phyloP scores from a whole-genome alignment of 2,113 vertebrate genomes.

The Lepus timidus region DNA sequence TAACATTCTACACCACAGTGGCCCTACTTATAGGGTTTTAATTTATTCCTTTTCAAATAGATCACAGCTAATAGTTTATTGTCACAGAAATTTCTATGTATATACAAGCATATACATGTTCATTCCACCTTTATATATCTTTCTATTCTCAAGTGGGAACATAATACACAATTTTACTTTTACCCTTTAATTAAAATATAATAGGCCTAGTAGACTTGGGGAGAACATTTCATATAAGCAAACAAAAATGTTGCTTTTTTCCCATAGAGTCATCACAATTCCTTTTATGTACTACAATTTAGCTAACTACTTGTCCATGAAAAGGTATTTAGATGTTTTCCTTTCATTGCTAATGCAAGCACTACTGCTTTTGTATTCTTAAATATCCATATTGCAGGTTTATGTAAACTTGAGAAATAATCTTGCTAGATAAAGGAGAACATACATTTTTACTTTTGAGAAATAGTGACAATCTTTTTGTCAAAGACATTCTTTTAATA shows the following conservation, averaged over 20 bases:
- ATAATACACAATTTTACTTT: background rate
- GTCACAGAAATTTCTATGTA: background rate
- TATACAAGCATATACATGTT: background rate
- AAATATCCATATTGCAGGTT: background rate
- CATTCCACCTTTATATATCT: background rate
- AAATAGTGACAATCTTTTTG: background rate
- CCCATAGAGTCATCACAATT: background rate
- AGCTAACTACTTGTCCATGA: background rate
- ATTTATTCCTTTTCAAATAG: background rate
- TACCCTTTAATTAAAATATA: background rate
- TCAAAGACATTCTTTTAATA: background rate
- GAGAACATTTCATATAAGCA: background rate
- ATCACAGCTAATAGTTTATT: background rate
- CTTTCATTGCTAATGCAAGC: background rate
- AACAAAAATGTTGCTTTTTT: background rate
- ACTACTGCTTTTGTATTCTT: background rate
- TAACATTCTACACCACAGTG: too few species aligned
- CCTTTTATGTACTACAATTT: background rate
- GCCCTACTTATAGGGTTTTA: background rate
- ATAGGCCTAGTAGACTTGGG: background rate
- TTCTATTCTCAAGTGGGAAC: background rate
- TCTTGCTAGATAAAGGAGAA: background rate
- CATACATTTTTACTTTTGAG: conserved; percentile 8
- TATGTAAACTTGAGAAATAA: background rate
- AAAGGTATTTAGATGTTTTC: background rate